A percentile compares a stretch with the other conserved stretches of the same genome.
phyloP scores from a whole-genome alignment of 2,797 vertebrate genomes.

The Trichosurus vulpecula region DNA sequence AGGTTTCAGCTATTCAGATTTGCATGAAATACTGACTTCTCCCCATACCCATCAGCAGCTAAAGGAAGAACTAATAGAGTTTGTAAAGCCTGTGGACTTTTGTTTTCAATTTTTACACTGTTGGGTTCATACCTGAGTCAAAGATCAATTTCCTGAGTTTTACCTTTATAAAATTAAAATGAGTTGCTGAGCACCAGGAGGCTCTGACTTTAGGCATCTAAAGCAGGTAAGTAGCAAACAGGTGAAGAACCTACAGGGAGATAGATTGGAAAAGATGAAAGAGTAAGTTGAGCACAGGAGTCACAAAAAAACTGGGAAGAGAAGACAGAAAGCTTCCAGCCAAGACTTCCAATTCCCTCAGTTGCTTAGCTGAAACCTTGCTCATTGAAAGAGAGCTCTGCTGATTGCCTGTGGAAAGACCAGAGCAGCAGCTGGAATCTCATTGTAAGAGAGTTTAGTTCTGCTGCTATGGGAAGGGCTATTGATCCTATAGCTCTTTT shows the following conservation, averaged over 20 bases:
- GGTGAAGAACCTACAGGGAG: background rate
- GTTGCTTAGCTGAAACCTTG: background rate
- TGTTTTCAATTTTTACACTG: background rate
- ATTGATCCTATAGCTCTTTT: background rate
- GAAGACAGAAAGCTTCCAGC: background rate
- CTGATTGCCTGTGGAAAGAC: background rate
- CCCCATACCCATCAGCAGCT: background rate
- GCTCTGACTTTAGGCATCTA: background rate
- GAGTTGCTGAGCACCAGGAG: background rate
- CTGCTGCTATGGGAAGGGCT: background rate
- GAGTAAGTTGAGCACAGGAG: background rate
- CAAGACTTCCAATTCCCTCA: background rate
- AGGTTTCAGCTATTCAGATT: background rate
- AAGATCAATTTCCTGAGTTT: background rate
- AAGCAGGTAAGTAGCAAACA: background rate
- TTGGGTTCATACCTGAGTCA: background rate
- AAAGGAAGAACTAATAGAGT: background rate
- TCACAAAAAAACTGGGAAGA: background rate
- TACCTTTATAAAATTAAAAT: background rate
- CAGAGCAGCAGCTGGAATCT: background rate
- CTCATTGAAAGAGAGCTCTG: background rate
- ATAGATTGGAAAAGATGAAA: background rate
- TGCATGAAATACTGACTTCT: background rate
- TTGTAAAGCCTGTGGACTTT: background rate
- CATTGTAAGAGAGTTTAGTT: background rate